These are phyloP conservation scores for Lumbricus terrestris DNA, from an alignment of 2,888 invertebrate genomes.

Conservation along the genomic window DNA sequence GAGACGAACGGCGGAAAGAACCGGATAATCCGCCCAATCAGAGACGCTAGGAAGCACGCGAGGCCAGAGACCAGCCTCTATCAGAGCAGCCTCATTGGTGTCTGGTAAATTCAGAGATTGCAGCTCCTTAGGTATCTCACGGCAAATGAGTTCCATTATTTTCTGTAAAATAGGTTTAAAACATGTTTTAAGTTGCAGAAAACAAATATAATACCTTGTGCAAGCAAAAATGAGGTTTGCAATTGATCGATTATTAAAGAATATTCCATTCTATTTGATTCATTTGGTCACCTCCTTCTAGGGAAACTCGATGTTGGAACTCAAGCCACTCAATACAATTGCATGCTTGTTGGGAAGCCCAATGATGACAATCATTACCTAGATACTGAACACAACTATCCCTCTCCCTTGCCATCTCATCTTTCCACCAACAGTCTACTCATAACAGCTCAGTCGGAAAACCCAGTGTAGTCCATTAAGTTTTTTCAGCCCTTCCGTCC, in stretches of 20 bases:
- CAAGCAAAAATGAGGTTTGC: too few relatives aligned
- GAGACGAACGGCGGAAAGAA: not conserved
- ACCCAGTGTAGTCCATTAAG: not conserved
- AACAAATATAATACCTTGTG: too few relatives aligned
- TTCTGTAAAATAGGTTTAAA: not conserved
- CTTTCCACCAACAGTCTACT: too few relatives aligned
- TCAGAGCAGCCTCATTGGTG: not conserved
- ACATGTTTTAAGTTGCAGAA: too few relatives aligned
- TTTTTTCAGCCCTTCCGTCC: too few relatives aligned
- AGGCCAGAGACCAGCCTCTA: constrained; percentile 10
- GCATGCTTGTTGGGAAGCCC: too few relatives aligned
- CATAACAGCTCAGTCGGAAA: not conserved
- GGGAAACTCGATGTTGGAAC: not conserved
- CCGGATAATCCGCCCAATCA: not conserved
- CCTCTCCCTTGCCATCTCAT: too few relatives aligned
- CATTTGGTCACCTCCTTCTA: not conserved
- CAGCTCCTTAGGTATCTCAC: not conserved
- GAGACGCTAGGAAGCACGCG: not conserved
- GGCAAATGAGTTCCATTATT: not conserved
- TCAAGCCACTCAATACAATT: not conserved
- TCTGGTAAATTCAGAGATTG: constrained; percentile 6
- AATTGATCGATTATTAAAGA: too few relatives aligned
- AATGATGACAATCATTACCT: too few relatives aligned
- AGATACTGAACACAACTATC: too few relatives aligned
- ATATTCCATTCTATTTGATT: too few relatives aligned